phyloP scores from a whole-genome alignment of 2,113 vertebrate genomes.

The Sorex fumeus region DNA sequence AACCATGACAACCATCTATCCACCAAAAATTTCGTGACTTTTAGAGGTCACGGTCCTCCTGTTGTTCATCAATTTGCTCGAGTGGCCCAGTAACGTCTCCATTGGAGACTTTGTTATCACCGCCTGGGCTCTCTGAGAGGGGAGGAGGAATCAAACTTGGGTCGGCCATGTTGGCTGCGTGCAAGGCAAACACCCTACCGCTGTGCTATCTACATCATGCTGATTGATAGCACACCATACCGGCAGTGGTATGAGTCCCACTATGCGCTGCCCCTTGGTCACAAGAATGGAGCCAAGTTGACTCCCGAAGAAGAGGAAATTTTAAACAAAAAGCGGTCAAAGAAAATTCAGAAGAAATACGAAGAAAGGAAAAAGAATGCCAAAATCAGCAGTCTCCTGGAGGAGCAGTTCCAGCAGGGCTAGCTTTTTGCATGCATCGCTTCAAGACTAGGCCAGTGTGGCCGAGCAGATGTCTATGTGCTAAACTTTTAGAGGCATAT shows the following conservation, averaged over 20 bases:
- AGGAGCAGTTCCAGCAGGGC: neutral
- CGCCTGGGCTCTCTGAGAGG: too few relatives aligned
- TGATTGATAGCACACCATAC: neutral
- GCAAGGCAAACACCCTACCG: too few relatives aligned
- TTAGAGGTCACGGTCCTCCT: neutral
- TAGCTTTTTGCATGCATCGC: neutral
- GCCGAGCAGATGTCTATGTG: neutral
- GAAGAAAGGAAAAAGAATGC: too few relatives aligned
- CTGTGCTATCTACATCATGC: too few relatives aligned
- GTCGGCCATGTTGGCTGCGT: too few relatives aligned
- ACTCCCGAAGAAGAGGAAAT: neutral
- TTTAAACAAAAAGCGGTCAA: too few relatives aligned
- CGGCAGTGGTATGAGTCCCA: neutral
- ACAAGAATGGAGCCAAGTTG: neutral
- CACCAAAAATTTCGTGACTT: neutral
- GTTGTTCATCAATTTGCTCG: too few relatives aligned
- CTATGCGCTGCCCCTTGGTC: neutral
- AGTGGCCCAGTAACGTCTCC: too few relatives aligned
- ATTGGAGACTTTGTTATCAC: too few relatives aligned
- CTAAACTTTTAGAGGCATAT: too few relatives aligned
- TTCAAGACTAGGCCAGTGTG: neutral
- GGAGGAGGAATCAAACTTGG: too few relatives aligned
- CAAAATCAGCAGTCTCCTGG: neutral
- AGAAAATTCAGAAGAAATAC: too few relatives aligned
- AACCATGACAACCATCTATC: neutral